Conservation (phyloP, 2,113 vertebrate genomes). For the Xerus inauris region DNA sequence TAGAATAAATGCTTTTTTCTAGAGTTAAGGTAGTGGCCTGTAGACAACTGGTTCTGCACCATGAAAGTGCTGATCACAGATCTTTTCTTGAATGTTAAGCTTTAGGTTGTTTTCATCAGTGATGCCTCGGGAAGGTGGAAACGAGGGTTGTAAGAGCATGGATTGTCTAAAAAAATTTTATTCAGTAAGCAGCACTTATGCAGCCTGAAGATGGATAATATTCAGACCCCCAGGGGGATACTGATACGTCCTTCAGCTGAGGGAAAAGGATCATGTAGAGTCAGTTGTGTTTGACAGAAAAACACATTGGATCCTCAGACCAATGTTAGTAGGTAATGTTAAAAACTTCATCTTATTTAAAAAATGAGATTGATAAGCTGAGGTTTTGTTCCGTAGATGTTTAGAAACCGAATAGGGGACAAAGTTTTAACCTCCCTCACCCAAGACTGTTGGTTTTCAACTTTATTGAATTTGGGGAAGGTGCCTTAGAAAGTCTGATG, state of each 20-base stretch:
- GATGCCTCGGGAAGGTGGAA: neutral
- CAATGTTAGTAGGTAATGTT: neutral
- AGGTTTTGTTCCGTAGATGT: neutral
- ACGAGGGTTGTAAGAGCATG: neutral
- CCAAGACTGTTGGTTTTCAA: neutral
- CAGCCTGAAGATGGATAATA: neutral
- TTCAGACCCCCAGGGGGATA: neutral
- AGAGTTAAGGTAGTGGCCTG: neutral
- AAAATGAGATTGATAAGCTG: neutral
- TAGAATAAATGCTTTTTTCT: neutral
- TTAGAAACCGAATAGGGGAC: neutral
- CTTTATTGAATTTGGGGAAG: neutral
- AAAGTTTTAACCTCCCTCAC: neutral
- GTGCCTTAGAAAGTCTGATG: neutral
- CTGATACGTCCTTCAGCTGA: neutral
- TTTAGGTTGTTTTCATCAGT: neutral
- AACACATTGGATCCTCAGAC: neutral
- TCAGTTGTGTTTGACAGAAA: neutral
- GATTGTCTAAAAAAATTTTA: neutral
- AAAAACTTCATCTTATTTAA: neutral
- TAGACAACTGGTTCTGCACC: neutral
- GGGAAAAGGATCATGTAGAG: neutral
- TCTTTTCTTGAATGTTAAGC: neutral
- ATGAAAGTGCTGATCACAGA: neutral
- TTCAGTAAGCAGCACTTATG: rapidly evolving